phyloP scores from a whole-genome alignment of 2,113 vertebrate genomes.

The Sisor rabdophorus region DNA sequence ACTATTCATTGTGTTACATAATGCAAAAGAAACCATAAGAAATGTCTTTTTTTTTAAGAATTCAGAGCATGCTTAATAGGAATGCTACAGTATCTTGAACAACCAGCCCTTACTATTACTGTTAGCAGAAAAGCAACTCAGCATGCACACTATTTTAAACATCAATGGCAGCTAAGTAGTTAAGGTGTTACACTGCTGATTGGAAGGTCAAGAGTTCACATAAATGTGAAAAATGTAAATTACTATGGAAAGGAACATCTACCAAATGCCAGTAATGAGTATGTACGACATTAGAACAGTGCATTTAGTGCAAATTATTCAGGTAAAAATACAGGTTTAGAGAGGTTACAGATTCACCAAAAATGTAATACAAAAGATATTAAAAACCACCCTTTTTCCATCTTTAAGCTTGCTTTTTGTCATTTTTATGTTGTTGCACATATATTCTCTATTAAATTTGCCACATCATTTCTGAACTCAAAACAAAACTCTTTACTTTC shows the following conservation, averaged over 20 bases:
- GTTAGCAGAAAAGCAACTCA: neutral
- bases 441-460: neutral
- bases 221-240: too few relatives aligned
- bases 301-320: neutral
- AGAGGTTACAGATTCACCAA: neutral
- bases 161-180: too few relatives aligned
- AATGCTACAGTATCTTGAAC: neutral
- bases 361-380: neutral
- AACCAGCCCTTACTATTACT: neutral
- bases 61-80: neutral
- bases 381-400: too few relatives aligned
- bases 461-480: neutral
- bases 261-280: neutral
- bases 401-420: too few relatives aligned
- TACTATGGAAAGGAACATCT: too few relatives aligned
- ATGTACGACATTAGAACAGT: neutral
- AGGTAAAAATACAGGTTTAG: neutral
- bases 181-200: too few relatives aligned
- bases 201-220: too few relatives aligned
- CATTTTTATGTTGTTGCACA: neutral
- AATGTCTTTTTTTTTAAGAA: neutral
- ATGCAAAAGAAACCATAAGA: too few relatives aligned
- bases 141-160: neutral
- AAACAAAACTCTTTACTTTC: neutral
- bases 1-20: too few relatives aligned